phyloP scores from a whole-genome alignment of 1,140 invertebrate genomes.

The Atta texana region DNA sequence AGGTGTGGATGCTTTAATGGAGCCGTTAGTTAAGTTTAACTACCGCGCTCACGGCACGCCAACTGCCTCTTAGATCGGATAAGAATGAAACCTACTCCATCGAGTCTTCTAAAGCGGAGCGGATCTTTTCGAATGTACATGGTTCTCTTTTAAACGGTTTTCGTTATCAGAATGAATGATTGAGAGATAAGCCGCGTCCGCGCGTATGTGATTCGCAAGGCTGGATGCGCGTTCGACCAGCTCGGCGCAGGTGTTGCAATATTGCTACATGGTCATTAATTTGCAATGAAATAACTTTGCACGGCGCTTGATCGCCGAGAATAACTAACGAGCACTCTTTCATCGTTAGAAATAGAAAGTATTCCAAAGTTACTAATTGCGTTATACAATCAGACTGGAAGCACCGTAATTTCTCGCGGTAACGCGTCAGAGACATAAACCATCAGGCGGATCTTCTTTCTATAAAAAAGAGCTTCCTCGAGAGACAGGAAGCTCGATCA shows the following conservation, averaged over 20 bases:
- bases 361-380: slow-evolving; percentile 49
- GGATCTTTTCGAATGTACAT: neutral
- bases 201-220: neutral
- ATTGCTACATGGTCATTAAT: slow-evolving; percentile 37
- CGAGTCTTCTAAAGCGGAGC: neutral
- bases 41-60: slow-evolving; percentile 71
- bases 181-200: slow-evolving; percentile 11
- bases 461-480: slow-evolving; percentile 21
- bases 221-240: slow-evolving; percentile 15
- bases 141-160: slow-evolving; percentile 12
- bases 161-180: neutral
- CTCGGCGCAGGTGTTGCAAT: slow-evolving; percentile 27
- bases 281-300: slow-evolving; percentile 46
- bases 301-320: slow-evolving; percentile 9
- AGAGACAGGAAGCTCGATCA: slow-evolving; percentile 50
- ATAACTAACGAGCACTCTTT: slow-evolving; percentile 50
- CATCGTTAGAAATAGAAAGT: slow-evolving; percentile 51
- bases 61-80: slow-evolving; percentile 72
- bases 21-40: slow-evolving; percentile 81
- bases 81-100: slow-evolving; percentile 24
- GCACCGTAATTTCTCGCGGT: slow-evolving; percentile 32
- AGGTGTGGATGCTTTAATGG: slow-evolving; percentile 80
- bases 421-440: slow-evolving; percentile 12
- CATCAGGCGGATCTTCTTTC: neutral
- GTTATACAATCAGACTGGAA: slow-evolving; percentile 36